Evolutionary conservation across 2,113 vertebrate genomes (phyloP).

Genomic region (Oreochromis spilurus): DNA sequence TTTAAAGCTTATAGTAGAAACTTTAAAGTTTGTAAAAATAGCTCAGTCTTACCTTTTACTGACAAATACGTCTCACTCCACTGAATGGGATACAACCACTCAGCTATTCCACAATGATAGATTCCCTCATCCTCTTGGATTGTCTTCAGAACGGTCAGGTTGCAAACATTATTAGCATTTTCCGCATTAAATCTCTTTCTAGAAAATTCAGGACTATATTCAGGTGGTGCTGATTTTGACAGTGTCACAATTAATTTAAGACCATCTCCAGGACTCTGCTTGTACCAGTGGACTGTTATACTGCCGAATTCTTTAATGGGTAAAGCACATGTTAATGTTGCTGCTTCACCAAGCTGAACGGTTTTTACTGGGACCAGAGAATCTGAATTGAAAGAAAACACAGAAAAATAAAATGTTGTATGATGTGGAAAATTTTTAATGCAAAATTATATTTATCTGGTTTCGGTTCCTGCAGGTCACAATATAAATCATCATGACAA

Average conservation of each 20-base stretch:
- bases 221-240: rapidly evolving
- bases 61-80: conserved; percentile 1
- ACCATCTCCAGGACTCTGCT: background rate
- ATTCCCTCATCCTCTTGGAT: conserved; percentile 9
- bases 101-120: background rate
- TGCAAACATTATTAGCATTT: rapidly evolving
- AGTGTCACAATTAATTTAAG: background rate
- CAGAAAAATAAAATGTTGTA: background rate
- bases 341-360: background rate
- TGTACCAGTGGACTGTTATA: background rate
- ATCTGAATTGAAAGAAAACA: background rate
- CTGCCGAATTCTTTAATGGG: background rate
- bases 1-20: background rate
- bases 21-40: background rate
- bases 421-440: rapidly evolving
- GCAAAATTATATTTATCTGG: background rate
- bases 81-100: background rate
- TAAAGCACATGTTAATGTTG: background rate
- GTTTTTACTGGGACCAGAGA: background rate
- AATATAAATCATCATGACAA: background rate
- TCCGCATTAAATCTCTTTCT: background rate
- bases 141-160: background rate
- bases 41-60: conserved; percentile 1
- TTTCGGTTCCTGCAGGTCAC: background rate
- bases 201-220: background rate